These are phyloP conservation scores for Spea hammondii DNA, from an alignment of 2,797 vertebrate species.

Conservation along the genomic window DNA sequence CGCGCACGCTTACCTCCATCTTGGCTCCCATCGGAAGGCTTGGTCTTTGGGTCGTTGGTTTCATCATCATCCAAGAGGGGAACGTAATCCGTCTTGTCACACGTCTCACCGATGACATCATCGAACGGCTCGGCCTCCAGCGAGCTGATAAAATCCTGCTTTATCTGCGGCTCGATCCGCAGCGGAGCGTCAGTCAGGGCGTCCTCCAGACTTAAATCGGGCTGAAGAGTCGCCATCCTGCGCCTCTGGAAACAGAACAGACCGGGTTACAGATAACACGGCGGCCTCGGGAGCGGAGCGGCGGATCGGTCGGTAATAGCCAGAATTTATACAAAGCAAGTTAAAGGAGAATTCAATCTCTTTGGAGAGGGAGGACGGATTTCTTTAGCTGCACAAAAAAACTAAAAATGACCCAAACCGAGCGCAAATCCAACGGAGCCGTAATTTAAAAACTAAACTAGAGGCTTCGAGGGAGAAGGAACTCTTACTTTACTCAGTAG, in stretches of 20 bases:
- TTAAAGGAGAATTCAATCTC: too few relatives aligned
- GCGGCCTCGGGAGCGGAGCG: too few relatives aligned
- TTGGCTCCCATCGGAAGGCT: slow-evolving; percentile 54
- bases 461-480: too few relatives aligned
- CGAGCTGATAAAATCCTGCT: slow-evolving; percentile 85
- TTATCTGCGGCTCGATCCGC: slow-evolving; percentile 74
- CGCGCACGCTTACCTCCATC: slow-evolving; percentile 62
- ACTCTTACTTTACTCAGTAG: too few relatives aligned
- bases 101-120: slow-evolving; percentile 87
- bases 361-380: too few relatives aligned
- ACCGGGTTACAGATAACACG: too few relatives aligned
- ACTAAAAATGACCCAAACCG: too few relatives aligned
- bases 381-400: too few relatives aligned
- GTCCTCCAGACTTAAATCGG: slow-evolving; percentile 82
- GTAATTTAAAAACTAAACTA: too few relatives aligned
- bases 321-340: too few relatives aligned
- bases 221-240: slow-evolving; percentile 72
- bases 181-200: slow-evolving; percentile 81
- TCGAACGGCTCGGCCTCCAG: slow-evolving; percentile 87
- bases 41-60: slow-evolving; percentile 61
- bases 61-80: slow-evolving; percentile 85
- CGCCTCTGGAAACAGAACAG: slow-evolving; percentile 50
- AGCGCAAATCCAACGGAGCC: too few relatives aligned
- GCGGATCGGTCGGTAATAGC: too few relatives aligned
- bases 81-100: slow-evolving; percentile 86